Base-by-base conservation (phyloP, 2,888 invertebrate species). In the Sphaerophoria rueppellii region DNA sequence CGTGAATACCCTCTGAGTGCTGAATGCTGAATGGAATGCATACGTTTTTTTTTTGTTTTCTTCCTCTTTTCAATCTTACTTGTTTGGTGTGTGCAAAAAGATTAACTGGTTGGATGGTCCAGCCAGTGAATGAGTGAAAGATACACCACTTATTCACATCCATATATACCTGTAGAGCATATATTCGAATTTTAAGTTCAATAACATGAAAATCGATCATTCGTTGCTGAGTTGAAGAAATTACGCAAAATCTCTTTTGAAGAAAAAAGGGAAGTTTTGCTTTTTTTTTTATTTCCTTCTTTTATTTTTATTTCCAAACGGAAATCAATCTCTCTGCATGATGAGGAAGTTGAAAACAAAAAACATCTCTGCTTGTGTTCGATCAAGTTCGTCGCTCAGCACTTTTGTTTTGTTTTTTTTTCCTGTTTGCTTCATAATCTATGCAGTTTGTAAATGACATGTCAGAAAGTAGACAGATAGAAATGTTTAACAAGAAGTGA, bases 131-230 rank as follows among this genome's bases (percentile, higher is more conserved):
- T 43, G 32, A 48, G 63, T 34, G 63, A 11, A 48, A 63, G 34
- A 61, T 32, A 63, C 5, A 61, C 40, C 55, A 57, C 11, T 24
- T n/a, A n/a, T n/a, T 2, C 24, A 24, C 24, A 24, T 24, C 24
- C 24, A 24, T 2, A 24, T 24, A 24, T 24, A 24, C 24, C 24
- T 24, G 2, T 34, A 12, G 14, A 55, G 61, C 57, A 78, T 72
- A 58, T 57, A 70, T 75, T 67, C 58, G 75, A 74, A 58, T 74
- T 40, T 76, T 70, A 75, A 80, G 83, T 83, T 83, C 83, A 83
- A 79, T 75, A 83, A 83, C 83, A 83, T 80, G 83, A 72, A 83
- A 80, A 83, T 76, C 71, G 79, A 80, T 80, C 83, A 80, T 76
- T 61, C 72, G 74, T 67, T 67, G 71, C 50, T 61, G 65, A 14